phyloP scores from a whole-genome alignment of 35 echinoderm and acorn worm species.

The Hemicentrotus pulcherrimus region DNA sequence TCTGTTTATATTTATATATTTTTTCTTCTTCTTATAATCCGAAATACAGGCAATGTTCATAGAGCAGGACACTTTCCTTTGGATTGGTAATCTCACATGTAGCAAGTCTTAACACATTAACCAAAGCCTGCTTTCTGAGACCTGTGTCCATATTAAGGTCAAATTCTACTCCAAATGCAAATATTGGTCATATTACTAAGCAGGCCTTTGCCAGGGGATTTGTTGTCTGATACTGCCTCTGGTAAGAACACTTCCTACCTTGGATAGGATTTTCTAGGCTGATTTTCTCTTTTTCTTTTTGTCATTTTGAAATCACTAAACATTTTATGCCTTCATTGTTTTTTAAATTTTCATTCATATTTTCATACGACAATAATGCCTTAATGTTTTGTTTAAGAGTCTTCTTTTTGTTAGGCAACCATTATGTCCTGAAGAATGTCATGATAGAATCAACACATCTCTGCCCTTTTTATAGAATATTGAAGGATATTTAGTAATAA shows the following conservation, averaged over 20 bases:
- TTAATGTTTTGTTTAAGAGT: background rate
- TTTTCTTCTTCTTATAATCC: background rate
- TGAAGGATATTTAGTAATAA: background rate
- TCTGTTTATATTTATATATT: background rate
- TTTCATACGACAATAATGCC: background rate
- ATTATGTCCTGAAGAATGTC: background rate
- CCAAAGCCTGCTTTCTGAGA: background rate
- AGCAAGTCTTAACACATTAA: background rate
- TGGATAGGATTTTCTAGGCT: background rate
- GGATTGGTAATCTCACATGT: background rate
- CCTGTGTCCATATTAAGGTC: background rate
- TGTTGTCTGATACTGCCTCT: too few species aligned
- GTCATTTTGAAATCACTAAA: background rate
- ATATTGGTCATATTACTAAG: background rate
- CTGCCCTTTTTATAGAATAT: background rate
- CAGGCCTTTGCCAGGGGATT: background rate
- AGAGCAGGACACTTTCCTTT: background rate
- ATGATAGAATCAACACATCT: background rate
- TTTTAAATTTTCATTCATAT: background rate
- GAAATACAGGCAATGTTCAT: background rate
- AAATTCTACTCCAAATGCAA: background rate
- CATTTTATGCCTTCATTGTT: background rate
- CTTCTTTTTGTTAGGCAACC: background rate
- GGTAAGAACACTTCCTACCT: background rate
- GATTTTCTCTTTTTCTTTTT: background rate